Evolutionary conservation across 2,113 vertebrate genomes (phyloP), one percentile per base, ranked within the genome.

Genomic region (Melospiza georgiana): DNA sequence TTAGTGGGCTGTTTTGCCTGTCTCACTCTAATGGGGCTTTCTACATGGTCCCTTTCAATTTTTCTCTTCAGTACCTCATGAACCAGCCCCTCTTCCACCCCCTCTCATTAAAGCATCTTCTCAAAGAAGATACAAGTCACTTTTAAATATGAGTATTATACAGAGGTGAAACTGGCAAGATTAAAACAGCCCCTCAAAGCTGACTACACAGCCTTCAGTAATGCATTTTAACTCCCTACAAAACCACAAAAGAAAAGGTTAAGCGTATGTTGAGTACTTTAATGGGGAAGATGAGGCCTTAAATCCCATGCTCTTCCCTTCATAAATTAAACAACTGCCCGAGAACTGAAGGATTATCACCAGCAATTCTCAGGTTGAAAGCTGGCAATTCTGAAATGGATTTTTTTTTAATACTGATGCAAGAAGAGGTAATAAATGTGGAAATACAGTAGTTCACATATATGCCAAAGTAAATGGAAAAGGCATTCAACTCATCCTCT

Each of bases 151-250:
- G 2, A 84, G 17, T 12, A n/a, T 17, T 33, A 52, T 9, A 37
- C 22, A 77, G 41, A 77, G 19, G 13, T 90, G 59, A 48, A 84
- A 51, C 18, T 15, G 57, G 54, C 11, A 49, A 21, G 8, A 63
- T 51, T 67, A 78, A 61, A 65, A 33, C 0, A 1, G 43, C 9
- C 24, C 24, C 54, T 44, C 33, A 51, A 39, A 89, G 31, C 23
- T 30, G 31, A 62, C 41, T n/a, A 21, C 35, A 9, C 0, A 13
- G 71, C 39, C 71, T 65, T 61, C 22, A 52, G 41, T 28, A 52
- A 48, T 0, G 2, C 0, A 0, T 62, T 75, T 48, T 25, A 72
- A 35, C 35, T 82, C 49, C 21, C 61, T 65, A 48, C 11, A 27
- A 81, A 66, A 49, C n/a, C 67, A 74, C 48, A 49, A 22, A 48